Conservation (phyloP, 2,797 vertebrate species). For the Pipistrellus kuhlii region DNA sequence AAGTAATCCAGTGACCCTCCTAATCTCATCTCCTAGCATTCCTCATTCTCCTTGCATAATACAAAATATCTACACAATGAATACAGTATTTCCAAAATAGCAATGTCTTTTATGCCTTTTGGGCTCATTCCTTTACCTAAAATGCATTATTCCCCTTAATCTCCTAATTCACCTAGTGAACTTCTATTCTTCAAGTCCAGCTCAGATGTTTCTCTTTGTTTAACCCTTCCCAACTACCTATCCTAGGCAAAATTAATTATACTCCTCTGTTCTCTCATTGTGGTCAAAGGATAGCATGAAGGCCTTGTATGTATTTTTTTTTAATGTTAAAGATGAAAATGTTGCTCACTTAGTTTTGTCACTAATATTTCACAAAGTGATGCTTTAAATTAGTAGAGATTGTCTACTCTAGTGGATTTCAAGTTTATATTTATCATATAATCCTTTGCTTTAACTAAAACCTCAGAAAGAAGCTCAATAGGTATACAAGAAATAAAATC, state of each 20-base stretch:
- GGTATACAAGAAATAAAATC: conserved; percentile 38
- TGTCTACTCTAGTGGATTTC: neutral
- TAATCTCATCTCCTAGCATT: neutral
- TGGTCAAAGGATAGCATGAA: conserved; percentile 13
- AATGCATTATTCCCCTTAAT: neutral
- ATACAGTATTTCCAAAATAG: conserved; percentile 11
- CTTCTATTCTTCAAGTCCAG: conserved; percentile 19
- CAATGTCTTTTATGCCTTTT: neutral
- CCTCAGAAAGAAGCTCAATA: conserved; percentile 38
- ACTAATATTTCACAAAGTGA: conserved; percentile 38
- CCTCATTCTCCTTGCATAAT: neutral
- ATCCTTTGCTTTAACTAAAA: conserved; percentile 53
- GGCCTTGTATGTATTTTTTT: neutral
- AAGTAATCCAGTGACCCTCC: neutral
- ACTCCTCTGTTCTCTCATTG: neutral
- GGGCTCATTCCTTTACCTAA: conserved; percentile 23
- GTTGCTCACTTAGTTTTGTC: conserved; percentile 19
- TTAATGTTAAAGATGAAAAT: neutral
- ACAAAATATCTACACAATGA: neutral
- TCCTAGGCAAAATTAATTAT: conserved; percentile 39
- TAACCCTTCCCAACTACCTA: neutral
- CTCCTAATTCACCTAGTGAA: neutral
- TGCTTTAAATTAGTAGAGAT: neutral
- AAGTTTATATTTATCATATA: conserved; percentile 28
- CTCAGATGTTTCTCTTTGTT: neutral